Base-by-base conservation (phyloP, 1,140 invertebrate species). In the Acyrthosiphon pisum region DNA sequence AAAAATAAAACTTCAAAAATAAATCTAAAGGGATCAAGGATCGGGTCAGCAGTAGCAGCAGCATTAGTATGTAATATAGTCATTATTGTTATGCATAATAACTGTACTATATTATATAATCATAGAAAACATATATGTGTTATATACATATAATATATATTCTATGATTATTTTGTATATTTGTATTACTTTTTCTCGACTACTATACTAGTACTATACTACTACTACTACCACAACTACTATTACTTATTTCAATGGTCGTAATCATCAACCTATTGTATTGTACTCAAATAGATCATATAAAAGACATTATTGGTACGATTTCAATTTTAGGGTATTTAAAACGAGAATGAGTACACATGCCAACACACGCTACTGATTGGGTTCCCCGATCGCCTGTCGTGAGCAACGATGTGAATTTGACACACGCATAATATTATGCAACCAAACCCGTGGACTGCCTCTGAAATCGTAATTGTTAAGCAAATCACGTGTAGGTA, bases 1-100 rank as follows among this genome's bases (percentile, higher is more conserved):
- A 90, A 60, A 68, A 60, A 90, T n/a, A 88, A 48, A 88, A 88
- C 1, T 48, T 44, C 20, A 90, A 41, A 90, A 37, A 90, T 14
- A 90, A 90, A 60, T 18, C 48, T 37, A 90, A 68, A 90, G 35
- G 22, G 89, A 41, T 76, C 41, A 68, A 44, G 53, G 37, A 90
- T 41, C 6, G 56, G 89, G 89, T 44, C 56, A 60, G 53, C 89
- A 90, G 89, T 60, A 90, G 53, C 53, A 90, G 53, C 88, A 90
- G 88, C 88, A 90, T 60, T 60, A 90, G 88, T 60, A 30, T 88
- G 35, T 88, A 53, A 56, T 89, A 53, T 56, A 35, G 87, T 53
- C 46, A 35, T 88, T 53, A 30, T 88, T 88, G 87, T 88, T 50
- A 88, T 37, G 35, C 8, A 35, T 86, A 46, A 46, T 86, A 86